Evolutionary conservation across 2,888 invertebrate genomes (phyloP), one percentile per base, ranked within the genome.

Genomic region (Cantharis nigra): DNA sequence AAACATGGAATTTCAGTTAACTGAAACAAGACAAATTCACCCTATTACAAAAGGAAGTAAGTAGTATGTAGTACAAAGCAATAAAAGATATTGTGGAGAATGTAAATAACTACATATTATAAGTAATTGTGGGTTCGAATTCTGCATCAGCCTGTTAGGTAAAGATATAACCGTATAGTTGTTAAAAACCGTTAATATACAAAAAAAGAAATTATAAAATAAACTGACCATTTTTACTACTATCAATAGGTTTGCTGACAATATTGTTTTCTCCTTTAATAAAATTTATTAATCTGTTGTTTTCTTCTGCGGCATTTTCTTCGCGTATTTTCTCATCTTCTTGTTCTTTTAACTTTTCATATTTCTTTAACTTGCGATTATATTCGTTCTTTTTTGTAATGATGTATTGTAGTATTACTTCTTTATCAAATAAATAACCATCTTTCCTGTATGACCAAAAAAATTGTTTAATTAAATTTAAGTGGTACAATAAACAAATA

Each of bases 361-460:
- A 99, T 85, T 97, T 97, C 86, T 98, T 98, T 82, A 98, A 82
- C 87, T 97, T 95, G 69, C 96, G 92, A 10, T 93, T 93, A 85
- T 96, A 95, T 87, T 98, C 97, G 84, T 93, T 96, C 88, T 99
- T 99, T 88, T 98, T 98, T 1, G 96, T 93, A 23, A 99, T 92
- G 74, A 99, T 95, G 83, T 98, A 99, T 86, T 98, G 96, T 3
- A 99, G 89, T 83, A 99, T 96, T 2, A 98, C 96, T 90, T 99
- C 98, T 86, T 98, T 98, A 86, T 99, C 99, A 87, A 96, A 99
- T 11, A 99, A 90, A 87, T 94, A 97, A 0, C 99, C 99, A 85
- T 98, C 96, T 87, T 93, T 93, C 11, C 89, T 88, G 79, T 65
- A 65, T 28, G 2, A 71, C 7, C 28, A 3, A 72, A 62, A 85